A percentile compares a stretch with the other conserved stretches of the same genome.
phyloP scores from a whole-genome alignment of 2,888 invertebrate species.

The Elysia crispata region DNA sequence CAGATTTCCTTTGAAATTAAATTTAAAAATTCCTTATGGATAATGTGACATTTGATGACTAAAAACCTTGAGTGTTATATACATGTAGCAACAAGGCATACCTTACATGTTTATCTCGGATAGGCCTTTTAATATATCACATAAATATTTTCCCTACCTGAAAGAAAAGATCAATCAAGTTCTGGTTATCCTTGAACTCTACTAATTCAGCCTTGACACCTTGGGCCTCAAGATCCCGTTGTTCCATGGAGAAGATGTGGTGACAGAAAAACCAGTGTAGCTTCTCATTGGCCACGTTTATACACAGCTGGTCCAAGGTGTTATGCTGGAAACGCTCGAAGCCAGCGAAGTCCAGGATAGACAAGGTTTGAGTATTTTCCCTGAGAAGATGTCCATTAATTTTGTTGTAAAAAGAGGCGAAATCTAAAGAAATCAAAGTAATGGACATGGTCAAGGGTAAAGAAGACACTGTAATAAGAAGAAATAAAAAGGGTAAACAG shows the following conservation, averaged over 20 bases:
- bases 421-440: too few relatives aligned
- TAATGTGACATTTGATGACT: not conserved
- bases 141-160: slow-evolving; percentile 38
- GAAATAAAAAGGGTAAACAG: too few relatives aligned
- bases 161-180: slow-evolving; percentile 58
- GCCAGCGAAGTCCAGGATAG: slow-evolving; percentile 69
- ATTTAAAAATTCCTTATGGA: not conserved
- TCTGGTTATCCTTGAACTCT: slow-evolving; percentile 60
- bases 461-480: too few relatives aligned
- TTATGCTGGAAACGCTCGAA: slow-evolving; percentile 64
- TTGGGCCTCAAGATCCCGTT: slow-evolving; percentile 51
- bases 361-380: slow-evolving; percentile 43
- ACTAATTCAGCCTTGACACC: slow-evolving; percentile 45
- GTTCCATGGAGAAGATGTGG: slow-evolving; percentile 53
- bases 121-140: too few relatives aligned
- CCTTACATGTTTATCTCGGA: too few relatives aligned
- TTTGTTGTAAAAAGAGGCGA: too few relatives aligned
- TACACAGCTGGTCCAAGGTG: slow-evolving; percentile 67
- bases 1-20: too few relatives aligned
- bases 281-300: slow-evolving; percentile 65
- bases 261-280: slow-evolving; percentile 55
- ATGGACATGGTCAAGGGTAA: too few relatives aligned
- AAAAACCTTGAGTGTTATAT: not conserved
- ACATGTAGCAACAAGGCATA: too few relatives aligned
- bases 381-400: slow-evolving; percentile 14